Base-by-base conservation (phyloP, 2,888 invertebrate species). In the Hyppa rectilinea region DNA sequence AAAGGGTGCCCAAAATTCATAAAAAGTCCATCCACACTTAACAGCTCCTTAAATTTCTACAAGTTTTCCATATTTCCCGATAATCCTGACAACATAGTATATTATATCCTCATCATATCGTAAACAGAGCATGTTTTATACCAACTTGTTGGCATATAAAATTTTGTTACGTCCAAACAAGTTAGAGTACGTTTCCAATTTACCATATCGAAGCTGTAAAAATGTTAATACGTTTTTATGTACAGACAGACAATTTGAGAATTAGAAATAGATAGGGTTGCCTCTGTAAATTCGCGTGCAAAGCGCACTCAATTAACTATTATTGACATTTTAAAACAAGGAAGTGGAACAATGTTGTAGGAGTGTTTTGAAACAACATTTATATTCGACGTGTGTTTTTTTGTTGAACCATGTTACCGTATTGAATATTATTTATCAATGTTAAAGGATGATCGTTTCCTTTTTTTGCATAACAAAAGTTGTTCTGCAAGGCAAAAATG, bases 171-270 rank as follows among this genome's bases (percentile, higher is more conserved):
- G 66, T 77, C 47, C 72, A 77, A 79, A 82, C 75, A 78, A 75
- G 63, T 73, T 70, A 45, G 62, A 69, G 69, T 72, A 72, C 63
- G 67, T 78, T 77, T 70, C 80, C 85, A 85, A 85, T 87, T 84
- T 84, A 82, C 80, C 84, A 88, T 89, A 87, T 87, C 81, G 84
- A 75, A 71, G 85, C 78, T 85, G 83, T 88, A 88, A 89, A 89
- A 88, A 88, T 85, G 88, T 88, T 89, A 87, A 88, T 89, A 82
- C 82, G 75, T 64, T 82, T 83, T 84, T 84, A 87, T 85, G 82
- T 85, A 80, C 79, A 67, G 56, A 36, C 81, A 83, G 83, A 76
- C 81, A 80, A 85, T 87, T 84, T 82, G 83, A 75, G 79, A 79
- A 87, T 85, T 83, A 85, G 81, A 77, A 64, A 40, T 59, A 14